Evolutionary conservation across 2,888 invertebrate species (phyloP).

Genomic region (Pterostichus madidus): DNA sequence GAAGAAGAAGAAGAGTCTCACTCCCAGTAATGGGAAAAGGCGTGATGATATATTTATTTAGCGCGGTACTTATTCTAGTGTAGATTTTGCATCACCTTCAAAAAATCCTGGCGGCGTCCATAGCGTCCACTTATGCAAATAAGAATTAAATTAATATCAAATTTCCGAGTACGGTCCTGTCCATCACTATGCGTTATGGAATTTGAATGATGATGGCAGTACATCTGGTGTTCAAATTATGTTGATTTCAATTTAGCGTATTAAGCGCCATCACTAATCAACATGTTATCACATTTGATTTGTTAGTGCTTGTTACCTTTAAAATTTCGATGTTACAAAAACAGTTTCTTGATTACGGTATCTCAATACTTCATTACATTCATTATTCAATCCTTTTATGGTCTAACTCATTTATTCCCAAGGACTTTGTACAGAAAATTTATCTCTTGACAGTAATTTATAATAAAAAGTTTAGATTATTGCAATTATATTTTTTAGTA

Average conservation of each 20-base stretch:
- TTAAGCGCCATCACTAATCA: slow-evolving; percentile 47
- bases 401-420: slow-evolving; percentile 42
- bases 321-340: slow-evolving; percentile 1
- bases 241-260: slow-evolving; percentile 53
- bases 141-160: neutral
- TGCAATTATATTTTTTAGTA: slow-evolving; percentile 55
- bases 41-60: no score
- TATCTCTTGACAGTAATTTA: slow-evolving; percentile 51
- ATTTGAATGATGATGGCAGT: slow-evolving; percentile 34
- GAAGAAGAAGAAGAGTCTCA: no score
- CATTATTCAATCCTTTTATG: slow-evolving; percentile 44
- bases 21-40: no score
- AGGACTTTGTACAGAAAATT: slow-evolving; percentile 30
- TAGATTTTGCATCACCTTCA: no score
- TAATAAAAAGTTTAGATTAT: slow-evolving; percentile 48
- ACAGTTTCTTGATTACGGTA: slow-evolving; percentile 32
- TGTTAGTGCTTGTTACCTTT: slow-evolving; percentile 29
- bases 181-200: slow-evolving; percentile 9
- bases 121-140: no score
- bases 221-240: slow-evolving; percentile 59
- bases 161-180: slow-evolving; percentile 21
- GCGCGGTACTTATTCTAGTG: no score
- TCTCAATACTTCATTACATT: neutral
- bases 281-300: slow-evolving; percentile 46
- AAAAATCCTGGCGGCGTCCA: no score